Evolutionary conservation across 2,888 invertebrate genomes (phyloP).

Genomic region (Neoscelio sp.): DNA sequence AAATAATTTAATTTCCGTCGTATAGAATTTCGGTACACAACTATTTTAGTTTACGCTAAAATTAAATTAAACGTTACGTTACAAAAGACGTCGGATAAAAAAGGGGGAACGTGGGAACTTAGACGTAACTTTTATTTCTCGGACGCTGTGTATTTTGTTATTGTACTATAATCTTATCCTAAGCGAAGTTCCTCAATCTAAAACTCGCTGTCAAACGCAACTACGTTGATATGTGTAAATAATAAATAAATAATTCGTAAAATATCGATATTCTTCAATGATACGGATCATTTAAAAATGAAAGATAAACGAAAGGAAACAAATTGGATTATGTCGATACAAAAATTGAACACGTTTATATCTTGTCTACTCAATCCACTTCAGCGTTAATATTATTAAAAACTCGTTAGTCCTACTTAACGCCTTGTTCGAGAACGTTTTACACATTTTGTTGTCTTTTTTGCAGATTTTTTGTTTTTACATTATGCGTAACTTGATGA

Average conservation of each 20-base stretch:
- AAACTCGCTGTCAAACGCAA: slow-evolving; percentile 26
- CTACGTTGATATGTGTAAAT: slow-evolving; percentile 52
- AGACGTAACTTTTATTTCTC: slow-evolving; percentile 13
- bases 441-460: slow-evolving; percentile 25
- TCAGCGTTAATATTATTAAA: slow-evolving; percentile 40
- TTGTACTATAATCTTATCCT: slow-evolving; percentile 62
- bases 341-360: slow-evolving; percentile 59
- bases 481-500: slow-evolving; percentile 50
- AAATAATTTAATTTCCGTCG: no score
- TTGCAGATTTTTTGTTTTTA: slow-evolving; percentile 23
- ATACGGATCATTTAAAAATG: slow-evolving; percentile 14
- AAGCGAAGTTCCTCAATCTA: slow-evolving; percentile 18
- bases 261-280: slow-evolving; percentile 4
- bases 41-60: no score
- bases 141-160: slow-evolving; percentile 14
- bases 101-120: neutral
- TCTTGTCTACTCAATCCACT: slow-evolving; percentile 35
- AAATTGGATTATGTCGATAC: slow-evolving; percentile 17
- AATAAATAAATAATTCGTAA: slow-evolving; percentile 41
- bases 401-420: slow-evolving; percentile 39
- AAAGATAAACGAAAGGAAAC: slow-evolving; percentile 32
- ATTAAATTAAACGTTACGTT: no score
- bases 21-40: no score
- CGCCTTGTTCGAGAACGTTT: slow-evolving; percentile 26
- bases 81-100: no score